phyloP scores from a whole-genome alignment of 2,113 vertebrate genomes.

The Labeo catla region DNA sequence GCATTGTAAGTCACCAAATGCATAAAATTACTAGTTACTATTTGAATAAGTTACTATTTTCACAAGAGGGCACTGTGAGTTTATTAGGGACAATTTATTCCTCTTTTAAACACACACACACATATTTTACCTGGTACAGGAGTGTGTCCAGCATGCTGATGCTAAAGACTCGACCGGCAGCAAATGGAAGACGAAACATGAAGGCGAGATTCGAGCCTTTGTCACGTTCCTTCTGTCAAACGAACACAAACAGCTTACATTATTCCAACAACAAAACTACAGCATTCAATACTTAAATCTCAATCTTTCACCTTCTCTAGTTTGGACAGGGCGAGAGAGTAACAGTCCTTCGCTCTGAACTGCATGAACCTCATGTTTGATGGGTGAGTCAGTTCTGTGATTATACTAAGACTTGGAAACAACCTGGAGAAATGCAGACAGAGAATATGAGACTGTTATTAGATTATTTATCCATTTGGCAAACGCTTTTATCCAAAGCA shows the following conservation, averaged over 20 bases:
- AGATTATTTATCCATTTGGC: not conserved
- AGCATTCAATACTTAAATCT: not conserved
- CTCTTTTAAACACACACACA: constrained; percentile 9
- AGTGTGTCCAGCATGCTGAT: constrained; percentile 89
- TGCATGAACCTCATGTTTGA: constrained; percentile 99
- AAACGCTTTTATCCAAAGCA: not conserved
- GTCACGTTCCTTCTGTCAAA: constrained; percentile 83
- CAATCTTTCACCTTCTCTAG: constrained; percentile 86
- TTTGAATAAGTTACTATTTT: too few species aligned
- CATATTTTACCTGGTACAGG: constrained; percentile 82
- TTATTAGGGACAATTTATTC: not conserved
- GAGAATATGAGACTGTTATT: not conserved
- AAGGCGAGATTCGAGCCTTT: constrained; percentile 87
- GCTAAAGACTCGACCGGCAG: constrained; percentile 86
- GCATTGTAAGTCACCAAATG: not conserved
- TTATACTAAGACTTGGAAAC: constrained; percentile 94
- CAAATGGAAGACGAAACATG: constrained; percentile 88
- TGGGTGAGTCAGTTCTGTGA: constrained; percentile 94
- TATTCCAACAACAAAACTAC: not conserved
- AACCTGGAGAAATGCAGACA: constrained; percentile 73
- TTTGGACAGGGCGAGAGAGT: constrained; percentile 92
- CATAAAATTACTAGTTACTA: not conserved
- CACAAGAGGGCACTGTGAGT: not conserved
- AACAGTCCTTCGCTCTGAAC: constrained; percentile 96
- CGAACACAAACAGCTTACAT: constrained; percentile 18